These are phyloP conservation scores for Brachionus rotundiformis DNA, from an alignment of 1,140 invertebrate genomes.

Conservation along the genomic window DNA sequence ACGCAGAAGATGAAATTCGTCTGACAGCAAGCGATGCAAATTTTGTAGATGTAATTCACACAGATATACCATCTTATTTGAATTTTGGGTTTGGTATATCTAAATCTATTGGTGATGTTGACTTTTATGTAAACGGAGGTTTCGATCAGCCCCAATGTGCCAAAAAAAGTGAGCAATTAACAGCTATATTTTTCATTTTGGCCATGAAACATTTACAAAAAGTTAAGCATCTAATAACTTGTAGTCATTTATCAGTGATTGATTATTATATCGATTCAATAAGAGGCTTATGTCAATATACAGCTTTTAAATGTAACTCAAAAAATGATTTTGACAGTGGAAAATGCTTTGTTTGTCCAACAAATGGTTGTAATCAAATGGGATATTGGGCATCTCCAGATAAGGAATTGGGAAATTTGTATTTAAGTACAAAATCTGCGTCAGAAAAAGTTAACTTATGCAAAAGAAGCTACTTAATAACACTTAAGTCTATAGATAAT, in stretches of 20 bases:
- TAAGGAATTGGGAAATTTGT: conserved; percentile 27
- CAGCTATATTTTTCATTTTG: background rate
- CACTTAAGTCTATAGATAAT: background rate
- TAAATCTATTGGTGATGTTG: conserved; percentile 68
- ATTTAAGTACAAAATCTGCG: conserved; percentile 30
- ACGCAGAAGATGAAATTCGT: conserved; percentile 73
- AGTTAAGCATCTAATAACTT: background rate
- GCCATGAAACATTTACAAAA: background rate
- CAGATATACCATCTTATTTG: conserved; percentile 72
- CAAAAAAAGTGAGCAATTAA: background rate
- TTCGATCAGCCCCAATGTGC: conserved; percentile 67
- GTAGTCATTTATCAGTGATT: conserved; percentile 14
- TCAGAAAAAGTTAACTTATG: background rate
- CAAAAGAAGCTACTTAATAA: background rate
- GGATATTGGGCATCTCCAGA: conserved; percentile 18
- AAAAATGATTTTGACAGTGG: conserved; percentile 23
- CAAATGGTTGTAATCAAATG: conserved; percentile 45
- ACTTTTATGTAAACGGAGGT: conserved; percentile 53
- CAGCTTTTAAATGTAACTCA: background rate
- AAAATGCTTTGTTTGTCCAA: conserved; percentile 6
- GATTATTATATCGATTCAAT: conserved; percentile 46
- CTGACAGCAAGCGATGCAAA: conserved; percentile 74
- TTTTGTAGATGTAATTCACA: conserved; percentile 79
- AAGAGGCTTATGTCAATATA: background rate
- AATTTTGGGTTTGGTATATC: conserved; percentile 55